Evolutionary conservation across 2,888 invertebrate species (phyloP).

Genomic region (Platypus cylindrus): DNA sequence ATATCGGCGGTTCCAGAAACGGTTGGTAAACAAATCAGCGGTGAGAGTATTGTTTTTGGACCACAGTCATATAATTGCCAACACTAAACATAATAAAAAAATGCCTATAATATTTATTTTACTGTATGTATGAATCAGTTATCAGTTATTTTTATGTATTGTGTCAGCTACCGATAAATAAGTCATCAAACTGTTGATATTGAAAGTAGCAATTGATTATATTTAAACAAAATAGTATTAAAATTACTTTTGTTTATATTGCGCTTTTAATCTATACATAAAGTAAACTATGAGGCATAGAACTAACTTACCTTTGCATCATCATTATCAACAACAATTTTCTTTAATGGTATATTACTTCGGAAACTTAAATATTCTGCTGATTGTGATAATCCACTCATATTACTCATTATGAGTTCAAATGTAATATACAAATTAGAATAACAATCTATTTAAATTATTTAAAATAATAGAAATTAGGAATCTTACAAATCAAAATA

Average conservation of each 20-base stretch:
- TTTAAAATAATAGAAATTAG: too few relatives aligned
- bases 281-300: neutral
- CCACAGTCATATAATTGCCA: conserved; percentile 86
- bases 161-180: neutral
- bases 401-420: conserved; percentile 51
- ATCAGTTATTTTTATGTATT: too few relatives aligned
- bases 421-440: too few relatives aligned
- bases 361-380: conserved; percentile 70
- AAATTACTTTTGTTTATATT: neutral
- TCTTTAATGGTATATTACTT: conserved; percentile 60
- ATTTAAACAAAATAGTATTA: neutral
- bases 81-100: conserved; percentile 45
- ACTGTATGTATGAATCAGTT: too few relatives aligned
- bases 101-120: too few relatives aligned
- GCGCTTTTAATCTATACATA: neutral
- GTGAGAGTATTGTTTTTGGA: conserved; percentile 64
- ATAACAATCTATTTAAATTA: too few relatives aligned
- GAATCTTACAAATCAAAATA: too few relatives aligned
- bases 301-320: conserved; percentile 51
- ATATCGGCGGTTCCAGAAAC: conserved; percentile 83
- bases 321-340: conserved; percentile 69
- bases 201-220: neutral
- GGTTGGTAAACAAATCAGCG: conserved; percentile 74
- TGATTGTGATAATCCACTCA: conserved; percentile 60
- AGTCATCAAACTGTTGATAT: neutral